These are phyloP conservation scores for Lycia hirtaria DNA, from an alignment of 2,888 invertebrate genomes.

Conservation along the genomic window DNA sequence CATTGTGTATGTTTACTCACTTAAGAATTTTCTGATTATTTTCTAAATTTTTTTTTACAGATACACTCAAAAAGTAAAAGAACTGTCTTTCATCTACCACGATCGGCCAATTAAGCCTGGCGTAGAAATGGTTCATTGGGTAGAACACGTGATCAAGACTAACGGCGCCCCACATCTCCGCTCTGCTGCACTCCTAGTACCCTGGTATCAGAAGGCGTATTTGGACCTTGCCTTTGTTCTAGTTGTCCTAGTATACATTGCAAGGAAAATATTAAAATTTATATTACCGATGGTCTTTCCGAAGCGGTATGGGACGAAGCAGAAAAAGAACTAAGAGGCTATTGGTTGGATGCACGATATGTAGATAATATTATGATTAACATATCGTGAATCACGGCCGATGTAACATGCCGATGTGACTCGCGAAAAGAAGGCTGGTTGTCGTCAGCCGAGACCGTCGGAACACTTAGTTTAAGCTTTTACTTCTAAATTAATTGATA, in stretches of 20 bases:
- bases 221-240: conserved; percentile 46
- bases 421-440: too few relatives aligned
- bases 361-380: too few relatives aligned
- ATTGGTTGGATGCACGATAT: too few relatives aligned
- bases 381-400: too few relatives aligned
- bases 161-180: conserved; percentile 57
- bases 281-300: conserved; percentile 20
- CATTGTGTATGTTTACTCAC: too few relatives aligned
- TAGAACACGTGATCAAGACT: conserved; percentile 55
- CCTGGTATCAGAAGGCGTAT: conserved; percentile 60
- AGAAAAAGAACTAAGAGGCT: conserved; percentile 26
- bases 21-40: not conserved
- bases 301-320: conserved; percentile 14
- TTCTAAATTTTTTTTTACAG: conserved; percentile 41
- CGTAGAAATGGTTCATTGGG: conserved; percentile 56
- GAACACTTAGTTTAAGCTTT: too few relatives aligned
- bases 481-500: too few relatives aligned
- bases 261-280: conserved; percentile 13
- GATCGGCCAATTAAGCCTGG: conserved; percentile 53
- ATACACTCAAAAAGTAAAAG: conserved; percentile 48
- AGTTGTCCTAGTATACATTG: conserved; percentile 11
- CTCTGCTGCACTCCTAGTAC: conserved; percentile 52
- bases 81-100: conserved; percentile 55
- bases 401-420: too few relatives aligned
- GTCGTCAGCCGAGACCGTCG: too few relatives aligned